Percentiles rank a stretch among this genome's conserved stretches.
phyloP scores from a whole-genome alignment of 1,140 invertebrate genomes.

The Pomphorhynchus laevis region DNA sequence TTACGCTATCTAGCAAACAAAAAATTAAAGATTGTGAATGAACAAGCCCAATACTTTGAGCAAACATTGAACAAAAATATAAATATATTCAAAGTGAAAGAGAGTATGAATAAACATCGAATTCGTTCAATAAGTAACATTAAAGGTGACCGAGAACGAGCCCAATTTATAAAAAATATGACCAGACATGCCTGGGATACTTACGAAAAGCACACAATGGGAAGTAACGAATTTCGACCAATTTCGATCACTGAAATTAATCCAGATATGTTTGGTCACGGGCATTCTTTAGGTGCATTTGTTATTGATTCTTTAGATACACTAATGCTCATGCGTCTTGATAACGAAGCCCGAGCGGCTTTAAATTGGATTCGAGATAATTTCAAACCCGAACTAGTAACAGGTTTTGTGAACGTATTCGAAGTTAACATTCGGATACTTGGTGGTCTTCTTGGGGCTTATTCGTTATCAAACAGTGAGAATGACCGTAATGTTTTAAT shows the following conservation, averaged over 20 bases:
- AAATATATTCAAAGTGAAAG: too few species aligned
- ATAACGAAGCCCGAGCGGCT: conserved; percentile 57
- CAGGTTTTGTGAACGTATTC: conserved; percentile 52
- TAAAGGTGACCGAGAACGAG: too few species aligned
- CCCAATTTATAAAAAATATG: too few species aligned
- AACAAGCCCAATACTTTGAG: too few species aligned
- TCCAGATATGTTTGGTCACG: conserved; percentile 54
- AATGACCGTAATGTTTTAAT: conserved; percentile 16
- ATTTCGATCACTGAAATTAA: conserved; percentile 39
- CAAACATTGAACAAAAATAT: too few species aligned
- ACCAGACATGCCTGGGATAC: conserved; percentile 43
- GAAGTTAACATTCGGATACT: conserved; percentile 90
- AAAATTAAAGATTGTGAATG: too few species aligned
- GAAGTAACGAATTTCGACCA: conserved; percentile 70
- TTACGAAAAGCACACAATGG: conserved; percentile 80
- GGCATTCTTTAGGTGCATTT: conserved; percentile 45
- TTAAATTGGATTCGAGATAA: conserved; percentile 63
- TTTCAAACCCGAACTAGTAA: conserved; percentile 43
- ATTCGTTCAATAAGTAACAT: too few species aligned
- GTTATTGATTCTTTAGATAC: conserved; percentile 88
- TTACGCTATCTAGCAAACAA: too few species aligned
- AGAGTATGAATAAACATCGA: too few species aligned
- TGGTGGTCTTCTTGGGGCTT: conserved; percentile 60
- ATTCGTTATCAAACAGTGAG: conserved; percentile 70
- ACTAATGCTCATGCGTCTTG: conserved; percentile 72